Base-by-base conservation (phyloP, 2,888 invertebrate species). In the Tenthredo livida region DNA sequence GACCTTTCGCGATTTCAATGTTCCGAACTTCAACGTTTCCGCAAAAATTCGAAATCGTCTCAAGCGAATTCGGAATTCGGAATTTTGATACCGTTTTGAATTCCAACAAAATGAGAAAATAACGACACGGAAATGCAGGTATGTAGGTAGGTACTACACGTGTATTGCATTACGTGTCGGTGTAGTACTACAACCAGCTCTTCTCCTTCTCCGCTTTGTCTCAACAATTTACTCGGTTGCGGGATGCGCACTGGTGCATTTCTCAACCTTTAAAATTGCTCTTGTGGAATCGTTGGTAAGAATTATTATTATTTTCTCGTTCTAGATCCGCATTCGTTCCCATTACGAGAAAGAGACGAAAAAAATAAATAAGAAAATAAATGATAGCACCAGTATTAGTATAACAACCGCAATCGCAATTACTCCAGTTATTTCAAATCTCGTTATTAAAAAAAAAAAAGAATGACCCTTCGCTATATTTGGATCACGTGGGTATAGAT, bases 261-360 rank as follows among this genome's bases (percentile, higher is more conserved):
- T 50, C 77, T 54, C 77, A 54, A 77, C 77, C 77, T 77, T 33
- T 77, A 17, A 77, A 77, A 77, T 77, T 77, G 77, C 77, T 77
- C 77, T n/a, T 54, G 5, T 75, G 21, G 29, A 43, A 21, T 54
- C 50, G 29, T 29, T 17, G 54, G 33, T 15, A n/a, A 54, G 54
- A 29, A 77, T 77, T 77, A 54, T 77, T 54, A 54, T 54, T 54
- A 77, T 77, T 33, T 54, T 50, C 77, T 77, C 77, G 54, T 77
- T 50, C 77, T 50, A 77, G 77, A 77, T 77, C 77, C 77, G 50
- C 77, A 29, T 25, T 50, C 67, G 67, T 67, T 67, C 25, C 29
- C 33, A 67, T 33, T 21, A 21, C 21, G 21, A n/a, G 21, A 6
- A 58, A 58, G 7, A 21, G n/a, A 21, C 9, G 6, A 54, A 58